Conservation (phyloP, 2,888 invertebrate species). For the Catocala nupta region DNA sequence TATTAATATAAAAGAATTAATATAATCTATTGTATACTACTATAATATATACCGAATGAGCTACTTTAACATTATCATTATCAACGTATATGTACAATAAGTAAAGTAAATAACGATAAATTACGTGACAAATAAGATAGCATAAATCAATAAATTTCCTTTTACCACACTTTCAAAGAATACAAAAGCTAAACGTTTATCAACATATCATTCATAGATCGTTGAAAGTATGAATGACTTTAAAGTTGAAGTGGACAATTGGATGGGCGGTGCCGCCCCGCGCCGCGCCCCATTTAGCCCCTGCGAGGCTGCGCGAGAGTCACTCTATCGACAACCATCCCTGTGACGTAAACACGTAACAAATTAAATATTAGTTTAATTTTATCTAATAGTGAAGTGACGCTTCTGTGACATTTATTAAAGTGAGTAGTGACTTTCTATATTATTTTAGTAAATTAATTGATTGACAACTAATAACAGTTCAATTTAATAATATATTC, state of each 20-base stretch:
- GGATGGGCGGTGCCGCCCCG: constrained; percentile 40
- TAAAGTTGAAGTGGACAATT: constrained; percentile 46
- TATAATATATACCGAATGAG: too few relatives aligned
- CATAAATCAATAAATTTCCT: too few relatives aligned
- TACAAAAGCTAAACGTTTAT: neutral
- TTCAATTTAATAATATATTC: too few relatives aligned
- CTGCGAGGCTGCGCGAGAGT: constrained; percentile 67
- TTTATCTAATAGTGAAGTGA: constrained; percentile 16
- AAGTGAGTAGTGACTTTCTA: constrained; percentile 6
- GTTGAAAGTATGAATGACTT: constrained; percentile 38
- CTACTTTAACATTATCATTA: too few relatives aligned
- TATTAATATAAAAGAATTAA: too few relatives aligned
- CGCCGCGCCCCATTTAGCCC: constrained; percentile 34
- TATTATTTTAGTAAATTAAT: neutral
- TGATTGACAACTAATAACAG: too few relatives aligned
- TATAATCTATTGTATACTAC: too few relatives aligned
- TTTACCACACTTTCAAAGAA: neutral
- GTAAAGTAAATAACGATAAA: too few relatives aligned
- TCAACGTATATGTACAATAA: too few relatives aligned
- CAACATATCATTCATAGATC: constrained; percentile 35
- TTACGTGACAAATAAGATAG: too few relatives aligned
- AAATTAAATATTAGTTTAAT: constrained; percentile 6
- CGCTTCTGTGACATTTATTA: neutral
- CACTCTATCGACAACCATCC: constrained; percentile 63
- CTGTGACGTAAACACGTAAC: constrained; percentile 56